Conservation (phyloP, 1,140 invertebrate species). For the Ceratitis capitata region DNA sequence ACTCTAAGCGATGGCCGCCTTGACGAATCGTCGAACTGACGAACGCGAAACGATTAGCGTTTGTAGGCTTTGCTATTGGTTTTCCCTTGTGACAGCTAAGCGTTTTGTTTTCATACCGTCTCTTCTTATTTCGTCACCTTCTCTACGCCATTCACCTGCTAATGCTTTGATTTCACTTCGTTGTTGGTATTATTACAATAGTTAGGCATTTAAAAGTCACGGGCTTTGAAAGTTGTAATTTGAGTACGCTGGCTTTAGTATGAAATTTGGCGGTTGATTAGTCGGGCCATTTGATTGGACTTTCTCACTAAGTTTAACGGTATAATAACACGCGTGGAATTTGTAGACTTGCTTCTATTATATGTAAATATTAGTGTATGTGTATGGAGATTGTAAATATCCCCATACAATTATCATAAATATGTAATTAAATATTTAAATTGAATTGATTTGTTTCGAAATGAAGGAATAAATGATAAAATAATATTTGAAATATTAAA, state of each 20-base stretch:
- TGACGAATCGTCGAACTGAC: not conserved
- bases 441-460: not conserved
- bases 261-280: constrained; percentile 25
- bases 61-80: constrained; percentile 17
- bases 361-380: not conserved
- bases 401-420: not conserved
- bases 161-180: constrained; percentile 11
- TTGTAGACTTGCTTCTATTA: not conserved
- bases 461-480: not conserved
- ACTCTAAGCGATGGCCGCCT: not conserved
- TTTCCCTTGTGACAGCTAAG: constrained; percentile 18
- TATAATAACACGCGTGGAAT: not conserved
- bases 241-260: constrained; percentile 19
- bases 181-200: no score
- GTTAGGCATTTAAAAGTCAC: not conserved
- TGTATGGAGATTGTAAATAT: not conserved
- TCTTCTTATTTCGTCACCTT: not conserved
- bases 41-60: not conserved
- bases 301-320: not conserved
- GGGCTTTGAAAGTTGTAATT: not conserved
- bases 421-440: not conserved
- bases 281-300: not conserved
- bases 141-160: not conserved
- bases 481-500: not conserved
- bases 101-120: not conserved